Evolutionary conservation across 2,888 invertebrate genomes (phyloP).

Genomic region (Steromphala cineraria): DNA sequence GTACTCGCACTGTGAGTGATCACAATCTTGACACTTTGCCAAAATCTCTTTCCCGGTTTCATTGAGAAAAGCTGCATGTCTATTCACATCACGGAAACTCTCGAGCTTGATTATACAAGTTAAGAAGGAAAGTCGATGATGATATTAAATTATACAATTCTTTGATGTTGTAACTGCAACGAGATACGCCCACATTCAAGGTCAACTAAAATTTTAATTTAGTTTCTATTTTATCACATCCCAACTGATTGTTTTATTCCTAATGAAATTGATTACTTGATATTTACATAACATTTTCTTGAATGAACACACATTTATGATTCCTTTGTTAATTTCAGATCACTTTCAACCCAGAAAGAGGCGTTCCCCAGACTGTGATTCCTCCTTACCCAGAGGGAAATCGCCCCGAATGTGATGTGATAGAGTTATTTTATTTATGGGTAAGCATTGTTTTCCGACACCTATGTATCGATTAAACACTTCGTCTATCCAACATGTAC

Average conservation of each 20-base stretch:
- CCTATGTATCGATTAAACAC: not conserved
- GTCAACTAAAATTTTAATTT: too few relatives aligned
- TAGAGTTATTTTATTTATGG: slow-evolving; percentile 9
- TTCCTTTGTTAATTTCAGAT: not conserved
- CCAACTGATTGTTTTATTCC: too few relatives aligned
- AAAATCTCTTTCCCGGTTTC: not conserved
- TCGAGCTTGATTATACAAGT: not conserved
- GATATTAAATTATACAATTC: too few relatives aligned
- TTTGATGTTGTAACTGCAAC: too few relatives aligned
- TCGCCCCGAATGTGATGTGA: slow-evolving; percentile 2
- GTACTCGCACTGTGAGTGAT: not conserved
- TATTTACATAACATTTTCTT: too few relatives aligned
- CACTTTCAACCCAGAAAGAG: not conserved
- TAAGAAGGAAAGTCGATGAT: too few relatives aligned
- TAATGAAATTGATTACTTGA: too few relatives aligned
- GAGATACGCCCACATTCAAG: too few relatives aligned
- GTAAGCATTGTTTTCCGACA: not conserved
- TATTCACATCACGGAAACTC: slow-evolving; percentile 15
- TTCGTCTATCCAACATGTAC: not conserved
- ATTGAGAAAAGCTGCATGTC: slow-evolving; percentile 13
- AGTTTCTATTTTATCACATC: too few relatives aligned
- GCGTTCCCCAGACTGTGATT: not conserved
- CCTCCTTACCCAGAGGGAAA: not conserved
- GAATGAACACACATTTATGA: too few relatives aligned
- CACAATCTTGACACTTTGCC: slow-evolving; percentile 4